Evolutionary conservation across 2,797 vertebrate species (phyloP), one percentile per base, ranked within the genome.

Genomic region (Peromyscus aztecus): DNA sequence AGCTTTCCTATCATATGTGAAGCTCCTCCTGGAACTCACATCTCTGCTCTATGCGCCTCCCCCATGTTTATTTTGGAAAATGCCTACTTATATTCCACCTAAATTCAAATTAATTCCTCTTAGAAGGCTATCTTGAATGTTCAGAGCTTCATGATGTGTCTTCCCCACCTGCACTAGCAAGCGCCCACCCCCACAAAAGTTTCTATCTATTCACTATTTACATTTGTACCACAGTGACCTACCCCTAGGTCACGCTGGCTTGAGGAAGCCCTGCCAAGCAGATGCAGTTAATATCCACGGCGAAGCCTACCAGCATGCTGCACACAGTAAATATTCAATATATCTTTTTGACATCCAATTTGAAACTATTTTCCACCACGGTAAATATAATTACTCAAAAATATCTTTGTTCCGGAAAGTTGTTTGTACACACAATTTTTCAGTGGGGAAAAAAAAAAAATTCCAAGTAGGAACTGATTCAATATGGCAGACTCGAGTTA

Each of bases 361-460:
- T 75, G 46, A 90, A 97, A 93, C 61, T 57, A 52, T 80, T 89
- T 95, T 94, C n/a, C 71, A n/a, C 16, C 46, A 73, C 11, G 14
- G 83, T 91, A 14, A 81, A 24, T 52, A 75, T 29, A 63, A 91
- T n/a, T 94, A 65, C 57, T 69, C 78, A 76, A 78, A 67, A 71
- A 40, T 82, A 76, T 40, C 21, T 31, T 11, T 69, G 4, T 27
- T 93, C 12, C 17, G 46, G 31, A 91, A 94, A 93, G 1, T 63
- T 63, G 8, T 40, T 63, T 19, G 8, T 29, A 83, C 24, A 83
- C 10, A 83, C 14, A 43, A 6, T 4, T 63, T 83, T 43, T 40
- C 9, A 29, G 37, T 83, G 57, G 37, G 55, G 16, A 6, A 61
- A 40, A 37, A 2, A 29, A 61, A 80, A 85, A 17, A 84, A 69